Conservation (phyloP, 2,888 invertebrate genomes). For the Pyrocoelia pectoralis region DNA sequence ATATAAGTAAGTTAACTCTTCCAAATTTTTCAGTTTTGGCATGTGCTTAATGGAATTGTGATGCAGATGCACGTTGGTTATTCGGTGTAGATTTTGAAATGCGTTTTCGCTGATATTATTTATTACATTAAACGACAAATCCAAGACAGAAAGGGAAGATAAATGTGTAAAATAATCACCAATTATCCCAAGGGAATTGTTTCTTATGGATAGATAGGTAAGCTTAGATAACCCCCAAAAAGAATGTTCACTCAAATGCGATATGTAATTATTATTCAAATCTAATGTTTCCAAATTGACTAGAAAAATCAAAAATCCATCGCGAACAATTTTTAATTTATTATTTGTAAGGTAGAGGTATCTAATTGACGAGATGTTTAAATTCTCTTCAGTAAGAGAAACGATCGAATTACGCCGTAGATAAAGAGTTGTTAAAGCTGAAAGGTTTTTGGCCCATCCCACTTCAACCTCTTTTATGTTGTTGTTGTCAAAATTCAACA, state of each 20-base stretch:
- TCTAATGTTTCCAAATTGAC: background rate
- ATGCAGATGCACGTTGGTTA: background rate
- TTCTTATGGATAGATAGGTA: background rate
- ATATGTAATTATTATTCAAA: background rate
- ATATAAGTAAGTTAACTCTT: background rate
- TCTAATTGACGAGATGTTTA: background rate
- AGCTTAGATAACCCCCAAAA: background rate
- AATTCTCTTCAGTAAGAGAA: background rate
- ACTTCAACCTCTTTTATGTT: background rate
- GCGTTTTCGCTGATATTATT: background rate
- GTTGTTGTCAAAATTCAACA: background rate
- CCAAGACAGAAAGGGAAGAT: background rate
- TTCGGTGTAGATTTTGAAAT: background rate
- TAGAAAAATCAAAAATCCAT: background rate
- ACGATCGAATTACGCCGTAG: background rate
- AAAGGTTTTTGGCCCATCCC: background rate
- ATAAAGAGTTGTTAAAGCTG: background rate
- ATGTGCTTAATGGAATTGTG: background rate
- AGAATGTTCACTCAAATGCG: background rate
- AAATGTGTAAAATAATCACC: background rate
- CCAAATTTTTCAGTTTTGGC: background rate
- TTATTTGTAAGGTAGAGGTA: background rate
- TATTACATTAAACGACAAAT: background rate
- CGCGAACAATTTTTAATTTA: background rate
- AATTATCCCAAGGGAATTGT: background rate